These are phyloP conservation scores for Cygnus olor DNA, from an alignment of 2,797 vertebrate species.

Conservation along the genomic window DNA sequence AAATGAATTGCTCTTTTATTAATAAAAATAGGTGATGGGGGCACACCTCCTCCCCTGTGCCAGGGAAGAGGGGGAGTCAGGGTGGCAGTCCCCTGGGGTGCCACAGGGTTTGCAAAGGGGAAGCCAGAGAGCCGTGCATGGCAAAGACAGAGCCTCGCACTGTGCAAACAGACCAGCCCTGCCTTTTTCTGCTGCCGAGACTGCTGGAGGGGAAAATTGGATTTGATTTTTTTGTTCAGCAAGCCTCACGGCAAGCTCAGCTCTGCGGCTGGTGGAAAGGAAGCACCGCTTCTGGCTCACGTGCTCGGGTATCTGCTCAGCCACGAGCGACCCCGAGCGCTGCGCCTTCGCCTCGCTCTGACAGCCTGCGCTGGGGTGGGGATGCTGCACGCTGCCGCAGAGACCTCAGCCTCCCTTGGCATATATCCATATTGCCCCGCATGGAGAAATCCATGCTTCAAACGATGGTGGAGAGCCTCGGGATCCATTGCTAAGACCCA, in stretches of 20 bases:
- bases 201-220: constrained; percentile 50
- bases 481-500: neutral
- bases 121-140: neutral
- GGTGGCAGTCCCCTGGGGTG: rapidly evolving
- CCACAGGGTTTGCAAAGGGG: neutral
- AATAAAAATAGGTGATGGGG: neutral
- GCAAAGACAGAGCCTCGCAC: neutral
- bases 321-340: rapidly evolving
- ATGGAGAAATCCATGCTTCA: neutral
- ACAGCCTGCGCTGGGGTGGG: neutral
- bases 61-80: neutral
- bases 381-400: rapidly evolving
- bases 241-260: neutral
- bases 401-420: neutral
- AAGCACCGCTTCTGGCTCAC: neutral
- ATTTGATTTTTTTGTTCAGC: constrained; percentile 49
- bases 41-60: rapidly evolving
- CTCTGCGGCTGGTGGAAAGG: neutral
- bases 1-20: rapidly evolving
- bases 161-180: neutral
- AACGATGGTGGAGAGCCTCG: neutral
- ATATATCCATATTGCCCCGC: neutral
- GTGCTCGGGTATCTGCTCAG: neutral
- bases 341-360: neutral
- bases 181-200: neutral